A percentile compares a stretch with the other conserved stretches of the same genome.
Conservation (phyloP, 2,113 vertebrate genomes). For the Rallus limicola region DNA sequence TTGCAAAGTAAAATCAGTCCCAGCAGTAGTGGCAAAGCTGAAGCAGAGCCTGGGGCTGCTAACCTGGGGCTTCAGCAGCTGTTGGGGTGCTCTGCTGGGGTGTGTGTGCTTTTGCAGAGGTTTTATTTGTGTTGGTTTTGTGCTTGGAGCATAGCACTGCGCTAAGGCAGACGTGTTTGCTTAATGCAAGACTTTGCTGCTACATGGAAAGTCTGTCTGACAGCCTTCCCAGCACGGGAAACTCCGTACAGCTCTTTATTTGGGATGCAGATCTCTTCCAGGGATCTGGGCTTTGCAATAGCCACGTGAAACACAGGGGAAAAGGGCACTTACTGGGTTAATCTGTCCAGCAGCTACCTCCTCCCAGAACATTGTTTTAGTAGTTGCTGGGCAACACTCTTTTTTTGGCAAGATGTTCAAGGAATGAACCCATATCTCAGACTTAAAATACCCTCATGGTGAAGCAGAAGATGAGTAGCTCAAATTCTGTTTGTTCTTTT, state of each 20-base stretch:
- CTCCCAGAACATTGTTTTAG: slow-evolving; percentile 59
- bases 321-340: slow-evolving; percentile 40
- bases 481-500: slow-evolving; percentile 30
- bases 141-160: accelerated
- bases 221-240: neutral
- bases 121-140: neutral
- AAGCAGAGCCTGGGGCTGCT: neutral
- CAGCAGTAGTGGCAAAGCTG: neutral
- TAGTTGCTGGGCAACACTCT: slow-evolving; percentile 67
- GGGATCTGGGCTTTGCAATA: neutral
- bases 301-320: neutral
- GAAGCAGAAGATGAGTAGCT: slow-evolving; percentile 19
- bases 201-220: neutral
- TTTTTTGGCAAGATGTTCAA: slow-evolving; percentile 64
- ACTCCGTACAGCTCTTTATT: neutral
- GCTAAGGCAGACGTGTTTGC: neutral
- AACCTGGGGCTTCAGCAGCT: neutral
- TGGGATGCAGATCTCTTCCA: neutral
- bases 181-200: neutral
- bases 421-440: slow-evolving; percentile 56
- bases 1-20: accelerated
- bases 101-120: accelerated
- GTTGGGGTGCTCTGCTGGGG: accelerated
- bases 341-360: slow-evolving; percentile 47
- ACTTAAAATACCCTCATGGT: slow-evolving; percentile 62